Evolutionary conservation across 2,113 vertebrate genomes (phyloP), one percentile per base, ranked within the genome.

Genomic region (Malurus elegans): DNA sequence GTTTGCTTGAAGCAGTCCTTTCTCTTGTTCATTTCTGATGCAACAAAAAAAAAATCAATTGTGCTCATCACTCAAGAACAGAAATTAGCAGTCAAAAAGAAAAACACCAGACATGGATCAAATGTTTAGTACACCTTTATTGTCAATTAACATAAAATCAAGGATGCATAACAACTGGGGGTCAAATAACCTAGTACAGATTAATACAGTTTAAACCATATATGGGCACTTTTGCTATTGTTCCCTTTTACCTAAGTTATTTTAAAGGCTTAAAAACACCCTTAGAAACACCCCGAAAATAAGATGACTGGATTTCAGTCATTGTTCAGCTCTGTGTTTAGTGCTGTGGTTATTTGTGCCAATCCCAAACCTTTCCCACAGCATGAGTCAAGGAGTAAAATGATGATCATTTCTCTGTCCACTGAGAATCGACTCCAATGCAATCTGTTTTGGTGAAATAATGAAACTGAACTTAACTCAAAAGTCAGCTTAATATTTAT

Each of bases 401-500:
- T 57, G 25, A 65, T 34, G 10, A 66, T 32, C 12, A 51, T 78
- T 91, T 78, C 29, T 71, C 53, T 81, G 48, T 74, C 61, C 51
- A 38, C 26, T 81, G 36, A 79, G 40, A 81, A 79, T 31, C 18
- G 2, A 64, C 28, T 58, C 74, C 47, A 54, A 36, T 58, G 34
- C 26, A 67, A 31, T 87, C 11, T 51, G 67, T 83, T 79, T 26
- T 31, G 18, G 18, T 67, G 44, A 57, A 87, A 48, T 87, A 78
- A 89, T 54, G 32, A 79, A 32, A 12, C 34, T 81, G 18, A 18
- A 67, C 32, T 44, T 74, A 51, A 62, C 20, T 89, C 71, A 60
- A 29, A 91, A 92, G 73, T 56, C 57, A 85, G 53, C 2, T 67
- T 60, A 85, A 50, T 96, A 89, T 87, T 84, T 91, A 91, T 94